Conservation (phyloP, 1,140 invertebrate genomes). For the Drosophila malerkotliana region DNA sequence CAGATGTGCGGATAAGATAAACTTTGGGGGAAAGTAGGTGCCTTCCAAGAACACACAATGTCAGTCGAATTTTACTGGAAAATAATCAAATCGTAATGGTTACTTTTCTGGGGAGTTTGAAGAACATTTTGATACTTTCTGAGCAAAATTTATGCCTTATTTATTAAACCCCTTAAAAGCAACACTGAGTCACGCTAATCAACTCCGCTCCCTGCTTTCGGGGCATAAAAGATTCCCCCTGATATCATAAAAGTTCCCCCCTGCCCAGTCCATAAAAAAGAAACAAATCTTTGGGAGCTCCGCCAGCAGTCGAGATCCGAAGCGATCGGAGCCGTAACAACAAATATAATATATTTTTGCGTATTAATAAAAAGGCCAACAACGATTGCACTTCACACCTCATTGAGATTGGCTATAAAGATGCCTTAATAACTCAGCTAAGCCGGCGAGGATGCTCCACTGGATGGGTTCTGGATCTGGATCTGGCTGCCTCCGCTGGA, state of each 20-base stretch:
- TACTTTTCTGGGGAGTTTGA: too few species aligned
- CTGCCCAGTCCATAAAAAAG: conserved; percentile 40
- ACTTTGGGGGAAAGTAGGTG: conserved; percentile 5
- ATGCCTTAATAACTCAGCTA: conserved; percentile 83
- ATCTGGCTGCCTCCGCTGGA: background rate
- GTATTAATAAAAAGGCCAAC: conserved; percentile 79
- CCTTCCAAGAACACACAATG: background rate
- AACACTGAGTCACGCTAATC: conserved; percentile 24
- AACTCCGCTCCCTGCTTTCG: conserved; percentile 6
- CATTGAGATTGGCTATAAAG: conserved; percentile 83
- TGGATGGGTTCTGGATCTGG: background rate
- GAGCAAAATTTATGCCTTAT: conserved; percentile 9
- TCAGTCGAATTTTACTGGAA: too few species aligned
- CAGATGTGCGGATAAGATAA: conserved; percentile 29
- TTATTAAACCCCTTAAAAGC: conserved; percentile 37
- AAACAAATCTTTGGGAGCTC: conserved; percentile 35
- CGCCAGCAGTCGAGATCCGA: conserved; percentile 17
- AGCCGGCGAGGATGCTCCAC: conserved; percentile 44
- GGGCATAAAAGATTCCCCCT: conserved; percentile 1
- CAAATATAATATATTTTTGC: conserved; percentile 75
- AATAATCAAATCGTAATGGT: too few species aligned
- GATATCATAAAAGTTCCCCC: conserved; percentile 21
- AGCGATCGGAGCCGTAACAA: conserved; percentile 44
- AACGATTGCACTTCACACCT: conserved; percentile 83
- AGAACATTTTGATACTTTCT: background rate